Base-by-base conservation (phyloP, 2,113 vertebrate species). In the Thermophis baileyi region DNA sequence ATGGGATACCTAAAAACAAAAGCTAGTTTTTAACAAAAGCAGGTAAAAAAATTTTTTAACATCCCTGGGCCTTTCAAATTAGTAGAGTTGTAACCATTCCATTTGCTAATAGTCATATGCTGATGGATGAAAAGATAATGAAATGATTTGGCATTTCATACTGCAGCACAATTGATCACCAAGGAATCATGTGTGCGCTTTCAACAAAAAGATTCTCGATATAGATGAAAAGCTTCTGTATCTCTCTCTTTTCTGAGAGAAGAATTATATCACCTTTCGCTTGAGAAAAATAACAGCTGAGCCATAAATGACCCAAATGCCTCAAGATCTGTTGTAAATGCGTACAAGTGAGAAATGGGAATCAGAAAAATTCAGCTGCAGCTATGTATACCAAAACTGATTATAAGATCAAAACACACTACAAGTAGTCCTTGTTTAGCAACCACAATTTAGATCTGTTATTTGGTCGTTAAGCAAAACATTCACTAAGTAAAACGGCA, bases 91-190 rank as follows among this genome's bases (percentile, higher is more conserved):
- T 22, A 88, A 86, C 57, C 92, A 44, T 89, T 51, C 50, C 85
- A n/a, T 16, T 25, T 86, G 74, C 85, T 47, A 90, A 90, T 25
- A 50, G 3, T 69, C 88, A 4, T 2, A 63, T n/a, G 5, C 30
- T 0, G 7, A 89, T 91, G 92, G 81, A 92, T 94, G 81, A 53
- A 93, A 88, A 47, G 69, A n/a, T 55, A 81, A 91, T 0, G 5
- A 4, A 55, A 90, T 35, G 74, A 91, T 88, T 54, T 49, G 86
- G 49, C 51, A 63, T 89, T 93, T 94, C 27, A 94, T 87, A 92
- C 93, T 35, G 44, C 0, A 40, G 53, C 55, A 85, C 6, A 5
- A 55, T 4, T 60, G 92, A 94, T 24, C 63, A 94, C 7, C 0
- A 89, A 14, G 49, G 47, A 89, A 88, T 0, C 0, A 20, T 54